These are phyloP conservation scores for Cordilura impudica DNA, from an alignment of 2,888 invertebrate genomes.

Conservation along the genomic window DNA sequence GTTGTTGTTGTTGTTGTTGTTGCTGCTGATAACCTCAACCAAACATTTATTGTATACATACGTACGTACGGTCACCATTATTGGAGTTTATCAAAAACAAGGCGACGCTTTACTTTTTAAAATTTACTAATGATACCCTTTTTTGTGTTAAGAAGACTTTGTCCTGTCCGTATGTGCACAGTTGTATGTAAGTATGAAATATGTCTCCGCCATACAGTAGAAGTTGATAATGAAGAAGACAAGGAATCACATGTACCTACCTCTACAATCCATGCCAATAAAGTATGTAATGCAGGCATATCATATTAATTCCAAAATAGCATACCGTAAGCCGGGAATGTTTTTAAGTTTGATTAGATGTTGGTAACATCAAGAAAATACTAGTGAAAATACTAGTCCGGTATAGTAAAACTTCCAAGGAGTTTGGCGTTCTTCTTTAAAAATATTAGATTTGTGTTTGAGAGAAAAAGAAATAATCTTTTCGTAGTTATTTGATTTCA, in stretches of 20 bases:
- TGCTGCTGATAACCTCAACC: slow-evolving; percentile 31
- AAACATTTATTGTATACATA: slow-evolving; percentile 1
- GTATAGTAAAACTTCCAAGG: too few species aligned
- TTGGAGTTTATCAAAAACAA: slow-evolving; percentile 56
- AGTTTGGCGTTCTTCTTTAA: too few species aligned
- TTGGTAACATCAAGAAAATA: too few species aligned
- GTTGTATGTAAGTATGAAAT: slow-evolving; percentile 13
- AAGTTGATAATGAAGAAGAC: slow-evolving; percentile 6
- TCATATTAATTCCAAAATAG: neutral
- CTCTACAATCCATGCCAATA: neutral
- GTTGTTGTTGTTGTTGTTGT: slow-evolving; percentile 41
- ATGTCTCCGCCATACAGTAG: slow-evolving; percentile 23
- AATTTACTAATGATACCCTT: slow-evolving; percentile 61
- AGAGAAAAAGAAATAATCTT: too few species aligned
- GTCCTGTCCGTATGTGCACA: slow-evolving; percentile 27
- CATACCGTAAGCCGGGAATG: too few species aligned
- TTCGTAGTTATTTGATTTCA: too few species aligned
- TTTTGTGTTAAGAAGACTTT: slow-evolving; percentile 41
- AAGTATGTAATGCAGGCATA: neutral
- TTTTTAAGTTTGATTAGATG: too few species aligned
- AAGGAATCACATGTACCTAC: neutral
- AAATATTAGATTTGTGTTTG: too few species aligned
- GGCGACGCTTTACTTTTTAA: slow-evolving; percentile 53
- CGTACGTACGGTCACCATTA: slow-evolving; percentile 48
- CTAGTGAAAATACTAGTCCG: too few species aligned